These are phyloP conservation scores for Agrilus cyanescens DNA, from an alignment of 2,888 invertebrate genomes.

Conservation along the genomic window DNA sequence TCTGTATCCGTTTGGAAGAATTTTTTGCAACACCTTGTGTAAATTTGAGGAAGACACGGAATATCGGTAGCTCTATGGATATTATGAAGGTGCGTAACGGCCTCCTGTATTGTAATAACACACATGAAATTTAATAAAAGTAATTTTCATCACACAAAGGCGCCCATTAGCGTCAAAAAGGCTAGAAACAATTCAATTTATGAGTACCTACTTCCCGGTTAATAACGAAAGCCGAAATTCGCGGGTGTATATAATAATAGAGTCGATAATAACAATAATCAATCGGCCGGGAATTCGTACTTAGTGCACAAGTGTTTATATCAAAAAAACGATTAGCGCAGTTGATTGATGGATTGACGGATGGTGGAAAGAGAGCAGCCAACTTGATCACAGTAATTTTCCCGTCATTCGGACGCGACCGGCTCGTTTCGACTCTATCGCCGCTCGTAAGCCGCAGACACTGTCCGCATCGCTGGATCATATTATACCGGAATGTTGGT, in stretches of 20 bases:
- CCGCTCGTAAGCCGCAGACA: too few relatives aligned
- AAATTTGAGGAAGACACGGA: too few relatives aligned
- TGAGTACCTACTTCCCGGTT: conserved; percentile 9
- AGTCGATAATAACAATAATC: conserved; percentile 35
- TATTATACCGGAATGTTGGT: too few relatives aligned
- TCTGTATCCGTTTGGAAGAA: too few relatives aligned
- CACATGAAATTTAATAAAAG: neutral
- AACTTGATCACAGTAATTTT: conserved; percentile 36
- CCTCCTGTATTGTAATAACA: too few relatives aligned
- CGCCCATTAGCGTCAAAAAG: neutral
- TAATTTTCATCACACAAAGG: neutral
- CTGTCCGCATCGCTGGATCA: too few relatives aligned
- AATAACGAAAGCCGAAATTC: conserved; percentile 27
- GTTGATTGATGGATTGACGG: conserved; percentile 37
- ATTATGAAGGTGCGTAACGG: too few relatives aligned
- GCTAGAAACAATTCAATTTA: conserved; percentile 15
- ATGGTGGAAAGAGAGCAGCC: conserved; percentile 27
- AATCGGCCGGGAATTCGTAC: conserved; percentile 28
- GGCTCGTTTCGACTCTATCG: too few relatives aligned
- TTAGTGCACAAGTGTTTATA: conserved; percentile 35
- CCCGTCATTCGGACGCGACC: conserved; percentile 26
- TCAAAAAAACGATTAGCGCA: conserved; percentile 33
- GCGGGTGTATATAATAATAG: conserved; percentile 31
- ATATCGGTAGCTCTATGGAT: too few relatives aligned
- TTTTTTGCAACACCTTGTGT: too few relatives aligned